phyloP scores from a whole-genome alignment of 2,888 invertebrate genomes.

The Scotopteryx bipunctaria region DNA sequence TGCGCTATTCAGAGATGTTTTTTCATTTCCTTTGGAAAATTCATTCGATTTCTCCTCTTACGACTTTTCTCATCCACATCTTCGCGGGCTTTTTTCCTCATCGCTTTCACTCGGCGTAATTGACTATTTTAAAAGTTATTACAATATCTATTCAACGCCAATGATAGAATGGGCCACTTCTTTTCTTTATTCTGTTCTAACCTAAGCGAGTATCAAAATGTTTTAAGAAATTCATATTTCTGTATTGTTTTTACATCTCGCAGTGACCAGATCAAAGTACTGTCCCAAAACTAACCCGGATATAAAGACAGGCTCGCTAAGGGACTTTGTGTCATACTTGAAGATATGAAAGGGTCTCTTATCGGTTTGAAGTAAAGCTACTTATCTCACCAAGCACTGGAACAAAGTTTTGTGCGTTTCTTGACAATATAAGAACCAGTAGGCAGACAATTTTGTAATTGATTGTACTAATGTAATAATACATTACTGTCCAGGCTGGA shows the following conservation, averaged over 20 bases:
- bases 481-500: too few species aligned
- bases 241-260: not conserved
- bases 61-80: constrained; percentile 49
- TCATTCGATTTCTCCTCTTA: constrained; percentile 52
- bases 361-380: not conserved
- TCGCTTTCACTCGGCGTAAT: constrained; percentile 40
- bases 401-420: not conserved
- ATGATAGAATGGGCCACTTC: constrained; percentile 11
- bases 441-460: too few species aligned
- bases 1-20: constrained; percentile 47
- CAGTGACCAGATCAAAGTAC: constrained; percentile 4
- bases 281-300: constrained; percentile 10
- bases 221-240: too few species aligned
- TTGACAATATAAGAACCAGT: not conserved
- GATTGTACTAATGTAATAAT: too few species aligned
- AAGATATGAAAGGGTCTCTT: not conserved
- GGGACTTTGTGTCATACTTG: constrained; percentile 8
- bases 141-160: constrained; percentile 25
- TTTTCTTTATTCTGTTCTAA: constrained; percentile 25
- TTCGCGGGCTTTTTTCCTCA: constrained; percentile 41
- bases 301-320: not conserved
- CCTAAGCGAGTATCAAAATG: too few species aligned
- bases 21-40: constrained; percentile 49
- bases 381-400: not conserved
- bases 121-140: constrained; percentile 41